Base-by-base conservation (phyloP, 2,888 invertebrate species). In the Drosophila setosimentum region DNA sequence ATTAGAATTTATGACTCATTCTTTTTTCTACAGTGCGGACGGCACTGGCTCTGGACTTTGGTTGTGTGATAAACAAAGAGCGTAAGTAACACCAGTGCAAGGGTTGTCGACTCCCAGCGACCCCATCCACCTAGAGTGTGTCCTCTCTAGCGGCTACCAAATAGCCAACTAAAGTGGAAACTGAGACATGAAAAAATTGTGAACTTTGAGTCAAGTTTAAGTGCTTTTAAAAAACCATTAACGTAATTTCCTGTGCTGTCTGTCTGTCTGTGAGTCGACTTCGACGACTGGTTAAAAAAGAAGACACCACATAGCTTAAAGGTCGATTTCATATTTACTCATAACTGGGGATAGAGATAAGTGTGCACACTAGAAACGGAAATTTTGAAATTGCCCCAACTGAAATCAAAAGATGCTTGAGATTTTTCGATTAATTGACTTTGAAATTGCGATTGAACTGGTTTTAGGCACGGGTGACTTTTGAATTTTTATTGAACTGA, bases 221-320 rank as follows among this genome's bases (percentile, higher is more conserved):
- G 87, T 87, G 90, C 87, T 88, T 87, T 87, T 90, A 83, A 85
- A 89, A 87, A 86, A 90, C 89, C 87, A 87, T 87, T 87, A 90
- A 83, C 78, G 87, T 81, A 75, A 83, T 81, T 83, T 90, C 82
- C 90, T 76, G 66, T 66, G 68, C 78, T 72, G 65, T 68, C 79
- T 73, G 78, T 78, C 78, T 72, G 65, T 68, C 79, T 73, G 78
- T 78, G 69, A 50, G 64, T 50, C 40, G 45, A 62, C 42, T 27
- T 33, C 40, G 21, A 33, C 32, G 61, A 58, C 13, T 54, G 29
- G 16, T 57, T 57, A 32, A 27, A 51, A 30, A 11, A 30, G 7
- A n/a, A 62, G 58, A 54, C 18, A 13, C 8, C 16, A 18, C 37
- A n/a, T n/a, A 35, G 24, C 49, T 48, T 62, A 33, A 65, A 51